A percentile compares a stretch with the other conserved stretches of the same genome.
phyloP scores from a whole-genome alignment of 2,888 invertebrate genomes.

The Deilephila elpenor region DNA sequence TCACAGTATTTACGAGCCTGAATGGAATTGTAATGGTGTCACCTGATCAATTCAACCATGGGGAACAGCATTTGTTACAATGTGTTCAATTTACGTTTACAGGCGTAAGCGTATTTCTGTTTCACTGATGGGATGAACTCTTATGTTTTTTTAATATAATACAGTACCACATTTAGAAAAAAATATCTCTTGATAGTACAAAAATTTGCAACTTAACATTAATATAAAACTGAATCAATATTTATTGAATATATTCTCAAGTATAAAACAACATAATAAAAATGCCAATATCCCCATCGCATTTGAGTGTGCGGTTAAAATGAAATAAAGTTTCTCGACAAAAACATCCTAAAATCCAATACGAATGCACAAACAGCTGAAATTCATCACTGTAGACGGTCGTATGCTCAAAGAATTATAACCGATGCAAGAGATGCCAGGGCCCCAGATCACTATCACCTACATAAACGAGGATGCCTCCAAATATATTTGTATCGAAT shows the following conservation, averaged over 20 bases:
- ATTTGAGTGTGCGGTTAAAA: not conserved
- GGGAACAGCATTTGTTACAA: not conserved
- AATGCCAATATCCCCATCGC: not conserved
- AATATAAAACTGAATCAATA: no score
- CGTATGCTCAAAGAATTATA: conserved; percentile 7
- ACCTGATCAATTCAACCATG: not conserved
- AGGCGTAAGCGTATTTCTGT: no score
- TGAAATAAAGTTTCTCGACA: not conserved
- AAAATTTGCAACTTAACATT: no score
- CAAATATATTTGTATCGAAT: conserved; percentile 16
- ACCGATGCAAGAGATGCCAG: conserved; percentile 2
- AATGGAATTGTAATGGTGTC: not conserved
- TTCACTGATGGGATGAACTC: no score
- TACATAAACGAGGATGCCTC: not conserved
- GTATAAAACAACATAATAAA: no score
- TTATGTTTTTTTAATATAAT: no score
- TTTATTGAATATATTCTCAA: no score
- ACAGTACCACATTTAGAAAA: no score
- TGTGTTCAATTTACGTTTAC: not conserved
- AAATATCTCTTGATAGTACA: no score
- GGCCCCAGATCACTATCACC: not conserved
- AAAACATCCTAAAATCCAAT: not conserved
- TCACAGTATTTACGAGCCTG: conserved; percentile 13
- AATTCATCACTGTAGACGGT: not conserved
- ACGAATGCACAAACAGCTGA: not conserved